Base-by-base conservation (phyloP, 2,888 invertebrate species). In the Spilosoma lubricipeda region DNA sequence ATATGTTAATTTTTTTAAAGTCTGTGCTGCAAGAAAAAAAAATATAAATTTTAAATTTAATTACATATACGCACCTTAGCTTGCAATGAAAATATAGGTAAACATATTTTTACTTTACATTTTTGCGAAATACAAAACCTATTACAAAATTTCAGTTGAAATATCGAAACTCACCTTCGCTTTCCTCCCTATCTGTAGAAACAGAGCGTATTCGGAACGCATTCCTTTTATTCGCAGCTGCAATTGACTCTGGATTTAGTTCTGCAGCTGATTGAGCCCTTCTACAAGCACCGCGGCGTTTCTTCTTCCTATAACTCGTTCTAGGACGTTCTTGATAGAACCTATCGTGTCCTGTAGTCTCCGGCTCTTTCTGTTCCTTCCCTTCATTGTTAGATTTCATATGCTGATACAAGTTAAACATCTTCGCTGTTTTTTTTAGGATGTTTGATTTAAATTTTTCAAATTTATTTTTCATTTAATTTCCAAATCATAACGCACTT, bases 281-380 rank as follows among this genome's bases (percentile, higher is more conserved):
- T 76, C 97, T 94, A 77, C 97, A 96, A n/a, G 96, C 96, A 27
- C 96, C 96, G 52, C 94, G 95, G 66, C 95, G 96, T 89, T 96
- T 96, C 89, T 95, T 96, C 91, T 95, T 95, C 86, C 94, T 92
- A 45, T 94, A 96, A 73, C 94, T 96, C 0, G 95, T 92, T 77
- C 96, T 89, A 0, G 97, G 96, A 1, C 97, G 88, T 75, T 97
- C 97, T 88, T 97, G 97, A 86, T 97, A 98, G 90, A 98, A 98
- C 84, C 98, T 96, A 87, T 98, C 98, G 86, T 98, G 98, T 0
- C 98, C 98, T 13, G 98, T 98, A 3, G 97, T 97, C 86, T 97
- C 97, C 0, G 96, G 91, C 81, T 94, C 96, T 79, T 93, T 96
- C 81, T 90, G 93, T 42, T 95, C 96, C 84, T 94, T 97, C 8